Conservation (phyloP, 2,888 invertebrate species). For the Phrixothrix hirtus region DNA sequence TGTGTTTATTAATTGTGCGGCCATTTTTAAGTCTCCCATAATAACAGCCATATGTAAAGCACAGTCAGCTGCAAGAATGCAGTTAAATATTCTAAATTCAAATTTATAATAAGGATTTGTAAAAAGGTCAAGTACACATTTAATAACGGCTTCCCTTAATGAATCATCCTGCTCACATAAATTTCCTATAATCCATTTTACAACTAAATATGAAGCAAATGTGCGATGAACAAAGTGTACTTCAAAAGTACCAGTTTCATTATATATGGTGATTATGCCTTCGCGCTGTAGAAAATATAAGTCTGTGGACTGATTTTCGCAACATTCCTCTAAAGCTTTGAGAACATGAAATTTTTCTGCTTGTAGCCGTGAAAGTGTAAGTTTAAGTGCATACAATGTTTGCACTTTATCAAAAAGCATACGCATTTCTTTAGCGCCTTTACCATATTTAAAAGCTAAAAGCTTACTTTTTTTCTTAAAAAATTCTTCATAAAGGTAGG, state of each 20-base stretch:
- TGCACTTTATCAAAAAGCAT: background rate
- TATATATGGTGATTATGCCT: background rate
- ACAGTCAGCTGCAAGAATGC: background rate
- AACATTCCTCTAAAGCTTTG: background rate
- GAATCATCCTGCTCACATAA: background rate
- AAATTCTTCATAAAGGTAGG: background rate
- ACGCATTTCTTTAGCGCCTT: background rate
- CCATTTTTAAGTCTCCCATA: background rate
- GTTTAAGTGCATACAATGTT: background rate
- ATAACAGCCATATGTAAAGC: constrained; percentile 9
- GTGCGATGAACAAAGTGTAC: background rate
- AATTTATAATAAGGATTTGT: constrained; percentile 1
- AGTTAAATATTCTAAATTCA: constrained; percentile 9
- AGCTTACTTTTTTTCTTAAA: background rate
- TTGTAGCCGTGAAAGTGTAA: background rate
- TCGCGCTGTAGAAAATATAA: background rate
- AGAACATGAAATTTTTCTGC: background rate
- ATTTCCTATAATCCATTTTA: background rate
- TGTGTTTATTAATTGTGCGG: background rate
- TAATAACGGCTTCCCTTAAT: too few relatives aligned
- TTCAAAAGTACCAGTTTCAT: background rate
- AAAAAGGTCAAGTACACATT: background rate
- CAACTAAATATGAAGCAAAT: background rate
- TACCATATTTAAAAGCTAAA: background rate
- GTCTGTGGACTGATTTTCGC: background rate